phyloP scores from a whole-genome alignment of 2,888 invertebrate species.

The Prionchulus punctatus region DNA sequence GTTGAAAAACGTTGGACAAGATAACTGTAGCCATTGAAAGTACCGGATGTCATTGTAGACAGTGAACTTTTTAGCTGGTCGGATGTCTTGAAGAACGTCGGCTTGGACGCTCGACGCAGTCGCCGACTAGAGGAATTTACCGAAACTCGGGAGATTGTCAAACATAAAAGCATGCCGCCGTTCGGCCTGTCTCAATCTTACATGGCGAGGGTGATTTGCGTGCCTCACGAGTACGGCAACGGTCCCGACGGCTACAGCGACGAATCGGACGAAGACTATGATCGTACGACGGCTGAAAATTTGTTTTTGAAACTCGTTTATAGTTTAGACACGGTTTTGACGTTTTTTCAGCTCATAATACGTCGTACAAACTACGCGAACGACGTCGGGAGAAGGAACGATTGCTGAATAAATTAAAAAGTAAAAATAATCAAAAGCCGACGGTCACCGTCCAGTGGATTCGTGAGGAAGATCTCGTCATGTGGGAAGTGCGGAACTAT shows the following conservation, averaged over 20 bases:
- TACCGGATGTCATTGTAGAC: background rate
- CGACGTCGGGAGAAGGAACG: background rate
- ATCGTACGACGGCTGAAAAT: too few species aligned
- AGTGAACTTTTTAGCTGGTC: background rate
- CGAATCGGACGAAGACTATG: too few species aligned
- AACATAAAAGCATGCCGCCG: constrained; percentile 25
- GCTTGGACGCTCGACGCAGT: background rate
- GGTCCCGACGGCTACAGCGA: constrained; percentile 50
- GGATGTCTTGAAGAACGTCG: background rate
- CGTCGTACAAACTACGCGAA: background rate
- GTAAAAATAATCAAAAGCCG: background rate
- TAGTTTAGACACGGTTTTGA: too few species aligned
- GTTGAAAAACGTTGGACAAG: too few species aligned
- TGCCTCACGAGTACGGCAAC: constrained; percentile 53
- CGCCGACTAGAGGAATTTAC: constrained; percentile 2
- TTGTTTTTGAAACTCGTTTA: too few species aligned
- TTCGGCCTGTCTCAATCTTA: constrained; percentile 16
- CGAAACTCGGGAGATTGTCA: constrained; percentile 15
- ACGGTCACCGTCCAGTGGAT: constrained; percentile 68
- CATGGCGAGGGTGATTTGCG: background rate
- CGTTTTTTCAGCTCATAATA: too few species aligned
- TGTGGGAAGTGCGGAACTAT: constrained; percentile 67
- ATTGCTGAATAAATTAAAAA: too few species aligned
- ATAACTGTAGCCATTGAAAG: too few species aligned
- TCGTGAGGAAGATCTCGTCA: constrained; percentile 78